Conservation (phyloP, 2,888 invertebrate species). For the Diarsia rubi region DNA sequence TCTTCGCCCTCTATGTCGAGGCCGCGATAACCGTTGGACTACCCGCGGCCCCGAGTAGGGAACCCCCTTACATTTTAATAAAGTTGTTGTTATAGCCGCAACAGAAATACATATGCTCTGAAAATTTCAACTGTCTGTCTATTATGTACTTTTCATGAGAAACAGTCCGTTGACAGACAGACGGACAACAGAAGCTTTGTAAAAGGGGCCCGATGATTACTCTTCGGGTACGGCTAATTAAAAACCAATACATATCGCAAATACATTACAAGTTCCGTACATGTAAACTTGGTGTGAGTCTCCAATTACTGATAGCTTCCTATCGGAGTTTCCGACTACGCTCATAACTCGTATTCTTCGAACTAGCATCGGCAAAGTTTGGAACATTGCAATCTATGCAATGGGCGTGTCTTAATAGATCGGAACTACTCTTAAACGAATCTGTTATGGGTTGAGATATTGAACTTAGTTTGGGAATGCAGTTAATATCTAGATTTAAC, state of each 20-base stretch:
- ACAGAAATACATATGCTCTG: no score
- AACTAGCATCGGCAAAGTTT: conserved; percentile 55
- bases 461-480: conserved; percentile 38
- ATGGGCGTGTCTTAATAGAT: conserved; percentile 37
- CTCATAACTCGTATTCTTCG: conserved; percentile 57
- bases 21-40: no score
- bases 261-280: conserved; percentile 40
- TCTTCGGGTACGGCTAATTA: no score
- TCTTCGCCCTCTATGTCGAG: no score
- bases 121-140: no score
- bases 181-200: no score
- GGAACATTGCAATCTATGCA: conserved; percentile 65
- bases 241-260: not conserved
- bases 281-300: conserved; percentile 40
- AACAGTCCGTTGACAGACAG: no score
- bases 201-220: no score
- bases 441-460: conserved; percentile 20
- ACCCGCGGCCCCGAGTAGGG: no score
- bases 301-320: conserved; percentile 55
- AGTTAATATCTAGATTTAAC: conserved; percentile 11
- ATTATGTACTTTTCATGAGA: no score
- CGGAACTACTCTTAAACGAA: conserved; percentile 33
- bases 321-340: conserved; percentile 38
- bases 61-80: no score
- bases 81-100: no score